Evolutionary conservation across 2,888 invertebrate species (phyloP).

Genomic region (Vandiemenella viatica): DNA sequence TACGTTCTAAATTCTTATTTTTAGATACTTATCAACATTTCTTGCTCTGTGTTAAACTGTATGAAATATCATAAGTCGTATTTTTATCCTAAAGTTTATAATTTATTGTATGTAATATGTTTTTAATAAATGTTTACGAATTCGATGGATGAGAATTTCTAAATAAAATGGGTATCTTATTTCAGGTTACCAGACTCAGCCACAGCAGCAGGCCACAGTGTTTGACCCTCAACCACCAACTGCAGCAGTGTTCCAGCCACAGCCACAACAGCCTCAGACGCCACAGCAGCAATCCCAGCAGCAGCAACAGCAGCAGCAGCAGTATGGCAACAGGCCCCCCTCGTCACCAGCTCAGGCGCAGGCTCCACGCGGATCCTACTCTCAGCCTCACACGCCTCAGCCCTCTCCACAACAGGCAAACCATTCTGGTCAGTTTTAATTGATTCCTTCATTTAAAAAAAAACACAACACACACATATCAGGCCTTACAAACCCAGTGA

Average conservation of each 20-base stretch:
- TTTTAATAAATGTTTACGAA: too few relatives aligned
- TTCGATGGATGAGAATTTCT: not conserved
- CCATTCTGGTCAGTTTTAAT: constrained; percentile 3
- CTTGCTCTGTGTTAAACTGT: too few relatives aligned
- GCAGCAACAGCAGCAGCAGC: constrained; percentile 10
- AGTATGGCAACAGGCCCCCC: constrained; percentile 12
- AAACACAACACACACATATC: too few relatives aligned
- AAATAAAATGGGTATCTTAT: not conserved
- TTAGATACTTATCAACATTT: too few relatives aligned
- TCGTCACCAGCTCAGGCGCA: constrained; percentile 15
- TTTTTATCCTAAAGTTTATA: not conserved
- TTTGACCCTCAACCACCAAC: constrained; percentile 6
- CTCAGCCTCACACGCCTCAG: constrained; percentile 18
- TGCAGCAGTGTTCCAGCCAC: constrained; percentile 6
- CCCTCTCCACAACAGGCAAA: constrained; percentile 17
- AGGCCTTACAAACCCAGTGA: not conserved
- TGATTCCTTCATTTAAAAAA: too few relatives aligned
- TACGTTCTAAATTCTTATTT: too few relatives aligned
- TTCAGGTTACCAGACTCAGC: constrained; percentile 15
- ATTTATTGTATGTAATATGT: too few relatives aligned
- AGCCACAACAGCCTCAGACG: constrained; percentile 2
- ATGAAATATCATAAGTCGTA: not conserved
- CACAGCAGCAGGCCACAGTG: constrained; percentile 11
- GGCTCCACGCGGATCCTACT: constrained; percentile 14
- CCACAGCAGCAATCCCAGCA: too few relatives aligned